These are phyloP conservation scores for Myopa testacea DNA, from an alignment of 2,888 invertebrate species.

Conservation along the genomic window DNA sequence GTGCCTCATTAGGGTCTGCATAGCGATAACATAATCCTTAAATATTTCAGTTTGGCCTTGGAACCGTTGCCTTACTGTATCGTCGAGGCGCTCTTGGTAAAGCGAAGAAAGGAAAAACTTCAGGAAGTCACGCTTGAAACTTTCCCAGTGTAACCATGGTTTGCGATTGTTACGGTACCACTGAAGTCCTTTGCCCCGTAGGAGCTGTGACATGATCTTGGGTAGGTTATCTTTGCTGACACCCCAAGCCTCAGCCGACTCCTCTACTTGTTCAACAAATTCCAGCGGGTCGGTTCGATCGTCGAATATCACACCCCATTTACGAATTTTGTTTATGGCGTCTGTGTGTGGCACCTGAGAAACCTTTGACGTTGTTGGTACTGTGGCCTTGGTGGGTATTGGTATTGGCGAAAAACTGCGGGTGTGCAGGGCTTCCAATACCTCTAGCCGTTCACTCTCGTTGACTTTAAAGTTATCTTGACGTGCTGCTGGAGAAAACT, in stretches of 20 bases:
- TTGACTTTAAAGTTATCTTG: too few relatives aligned
- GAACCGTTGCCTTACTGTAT: too few relatives aligned
- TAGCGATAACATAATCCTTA: too few relatives aligned
- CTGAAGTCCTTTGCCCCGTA: constrained; percentile 6
- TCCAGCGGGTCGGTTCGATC: neutral
- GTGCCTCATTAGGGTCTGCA: too few relatives aligned
- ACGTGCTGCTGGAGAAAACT: too few relatives aligned
- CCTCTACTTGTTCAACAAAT: constrained; percentile 13
- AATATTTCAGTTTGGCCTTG: too few relatives aligned
- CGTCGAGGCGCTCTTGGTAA: too few relatives aligned
- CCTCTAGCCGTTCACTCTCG: too few relatives aligned
- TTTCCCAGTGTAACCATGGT: constrained; percentile 6
- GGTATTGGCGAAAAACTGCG: too few relatives aligned
- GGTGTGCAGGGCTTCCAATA: too few relatives aligned
- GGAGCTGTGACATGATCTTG: constrained; percentile 10
- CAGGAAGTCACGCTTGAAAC: constrained; percentile 20
- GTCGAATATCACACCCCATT: neutral
- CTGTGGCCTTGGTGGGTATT: too few relatives aligned
- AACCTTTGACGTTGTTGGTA: too few relatives aligned
- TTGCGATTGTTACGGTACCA: constrained; percentile 28
- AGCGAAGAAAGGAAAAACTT: constrained; percentile 15
- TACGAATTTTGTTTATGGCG: neutral
- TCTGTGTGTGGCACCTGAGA: neutral
- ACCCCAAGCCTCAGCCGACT: neutral
- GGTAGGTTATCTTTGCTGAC: constrained; percentile 2